Evolutionary conservation across 2,113 vertebrate genomes (phyloP), one percentile per base, ranked within the genome.

Genomic region (Ictalurus punctatus): DNA sequence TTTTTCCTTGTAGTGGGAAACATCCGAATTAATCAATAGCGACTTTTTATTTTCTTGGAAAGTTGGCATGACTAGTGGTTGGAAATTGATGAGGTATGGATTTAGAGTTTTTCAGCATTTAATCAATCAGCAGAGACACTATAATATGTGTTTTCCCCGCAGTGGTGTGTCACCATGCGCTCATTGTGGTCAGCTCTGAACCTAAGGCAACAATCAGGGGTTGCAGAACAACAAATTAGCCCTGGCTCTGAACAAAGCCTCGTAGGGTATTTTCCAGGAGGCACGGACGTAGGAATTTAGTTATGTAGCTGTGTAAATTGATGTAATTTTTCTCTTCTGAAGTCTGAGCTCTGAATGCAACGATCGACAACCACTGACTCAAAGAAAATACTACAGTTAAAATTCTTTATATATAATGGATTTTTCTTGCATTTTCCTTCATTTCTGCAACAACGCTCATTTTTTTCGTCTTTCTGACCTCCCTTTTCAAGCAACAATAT

Each of bases 21-120:
- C 54, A 76, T 71, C 56, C 6, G 23, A 40, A 56, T 30, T 76
- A 84, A 84, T 84, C 82, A 88, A 84, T 67, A 30, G 30, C 8
- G 4, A 78, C 44, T 48, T 84, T 74, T 56, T 61, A 44, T 83
- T 84, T 78, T 78, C 19, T 54, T 65, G 27, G 69, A 76, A 88
- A 84, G 67, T 23, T 83, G 88, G 65, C 54, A 12, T 74, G 56
- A 52, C 71, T 63, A 44, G 16, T 79, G 37, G 12, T 21, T 73
- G 73, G 67, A 30, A 91, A 91, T 84, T 74, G 63, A 83, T 83
- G 84, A 83, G n/a, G 19, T 79, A 83, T 76, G 14, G n/a, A 83
- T 91, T 88, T 87, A 3, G 52, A 54, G 80, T 87, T 89, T 74
- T 54, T 76, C 44, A 79, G 65, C 85, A 74, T 89, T 89, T 87